Evolutionary conservation across 2,113 vertebrate genomes (phyloP).

Genomic region (Tenebrosternarchus preto): DNA sequence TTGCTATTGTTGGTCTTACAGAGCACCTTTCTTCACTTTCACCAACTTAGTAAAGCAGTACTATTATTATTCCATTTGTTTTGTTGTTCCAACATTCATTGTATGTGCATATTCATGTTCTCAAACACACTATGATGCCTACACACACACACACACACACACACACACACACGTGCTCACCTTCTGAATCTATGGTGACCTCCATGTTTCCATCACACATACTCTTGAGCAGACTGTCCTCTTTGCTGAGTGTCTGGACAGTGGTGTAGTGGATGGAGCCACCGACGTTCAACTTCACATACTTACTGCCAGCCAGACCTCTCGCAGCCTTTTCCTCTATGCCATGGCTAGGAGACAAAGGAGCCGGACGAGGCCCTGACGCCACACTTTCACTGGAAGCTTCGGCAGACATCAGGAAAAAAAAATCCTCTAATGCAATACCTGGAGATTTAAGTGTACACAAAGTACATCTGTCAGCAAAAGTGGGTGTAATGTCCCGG

Average conservation of each 20-base stretch:
- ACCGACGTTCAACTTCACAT: conserved; percentile 87
- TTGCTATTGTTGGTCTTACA: too few relatives aligned
- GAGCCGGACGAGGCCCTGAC: conserved; percentile 55
- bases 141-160: not conserved
- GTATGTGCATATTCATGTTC: not conserved
- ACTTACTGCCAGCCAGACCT: conserved; percentile 80
- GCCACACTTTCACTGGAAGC: conserved; percentile 71
- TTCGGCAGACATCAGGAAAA: conserved; percentile 77
- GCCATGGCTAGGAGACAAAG: conserved; percentile 59
- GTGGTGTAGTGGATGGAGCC: conserved; percentile 87
- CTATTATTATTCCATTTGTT: too few relatives aligned
- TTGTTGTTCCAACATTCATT: too few relatives aligned
- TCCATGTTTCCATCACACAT: conserved; percentile 82
- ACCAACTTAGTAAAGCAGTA: too few relatives aligned
- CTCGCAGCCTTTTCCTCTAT: conserved; percentile 65
- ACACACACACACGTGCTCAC: conserved; percentile 55
- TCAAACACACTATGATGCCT: not conserved
- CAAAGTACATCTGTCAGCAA: not conserved
- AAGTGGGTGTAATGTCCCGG: not conserved
- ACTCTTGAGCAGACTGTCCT: conserved; percentile 81
- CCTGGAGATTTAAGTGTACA: conserved; percentile 1
- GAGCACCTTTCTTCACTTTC: too few relatives aligned
- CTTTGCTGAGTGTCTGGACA: conserved; percentile 84
- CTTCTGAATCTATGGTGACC: conserved; percentile 82
- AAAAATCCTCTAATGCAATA: conserved; percentile 12